Base-by-base conservation (phyloP, 2,888 invertebrate genomes). In the Lasiommata megera region DNA sequence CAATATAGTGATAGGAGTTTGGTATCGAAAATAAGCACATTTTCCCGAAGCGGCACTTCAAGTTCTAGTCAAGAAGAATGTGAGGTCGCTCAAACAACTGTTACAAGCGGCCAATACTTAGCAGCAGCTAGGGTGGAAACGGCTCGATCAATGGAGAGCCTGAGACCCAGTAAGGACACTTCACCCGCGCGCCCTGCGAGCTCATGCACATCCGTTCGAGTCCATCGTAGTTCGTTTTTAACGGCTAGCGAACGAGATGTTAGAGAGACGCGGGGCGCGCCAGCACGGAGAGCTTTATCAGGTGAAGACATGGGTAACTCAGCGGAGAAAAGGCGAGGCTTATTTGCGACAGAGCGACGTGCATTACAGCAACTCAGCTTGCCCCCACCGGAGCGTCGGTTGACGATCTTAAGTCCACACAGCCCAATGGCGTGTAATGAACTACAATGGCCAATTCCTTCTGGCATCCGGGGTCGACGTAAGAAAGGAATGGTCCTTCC, bases 351-450 rank as follows among this genome's bases (percentile, higher is more conserved):
- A 28, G 93, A 94, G 71, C 85, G 94, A 50, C 92, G 92, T 28
- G 87, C 85, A 29, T 92, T 95, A 16, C 94, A 94, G 69, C 94
- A 95, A 73, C 86, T 95, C 37, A 95, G 94, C 68, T 81, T 95
- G 36, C 94, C 94, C 7, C 94, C 95, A 7, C 93, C 94, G 0
- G 94, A 93, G 60, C 89, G 92, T 9, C 90, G 92, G 66, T 92
- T 96, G 52, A 96, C 95, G 38, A 96, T 96, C 58, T 85, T 96
- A 58, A 96, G 96, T 67, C 95, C 95, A 0, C 95, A 95, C 77
- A 94, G 94, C 72, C 96, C 96, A 0, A 92, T 94, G 73, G 94
- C 94, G 58, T 55, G 62, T 6, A 91, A 92, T 63, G 96, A 96
- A 68, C 86, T 95, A 65, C 92, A 93, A 69, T 93, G 93, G 83